A percentile compares a stretch with the other conserved stretches of the same genome.
Conservation (phyloP, 2,797 vertebrate species). For the Acomys russatus region DNA sequence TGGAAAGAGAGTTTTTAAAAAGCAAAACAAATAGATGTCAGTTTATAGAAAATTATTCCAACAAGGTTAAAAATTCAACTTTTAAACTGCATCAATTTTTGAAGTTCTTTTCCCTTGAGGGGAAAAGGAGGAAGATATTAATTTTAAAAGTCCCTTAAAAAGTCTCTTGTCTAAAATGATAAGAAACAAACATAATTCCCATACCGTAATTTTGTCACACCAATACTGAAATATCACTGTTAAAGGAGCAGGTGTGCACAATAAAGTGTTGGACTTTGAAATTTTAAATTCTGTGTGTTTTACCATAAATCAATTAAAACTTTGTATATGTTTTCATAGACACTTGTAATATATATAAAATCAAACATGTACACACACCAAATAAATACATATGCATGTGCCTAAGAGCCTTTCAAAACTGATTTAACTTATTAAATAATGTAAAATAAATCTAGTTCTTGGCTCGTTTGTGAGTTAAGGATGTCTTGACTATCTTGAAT, state of each 20-base stretch:
- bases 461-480: slow-evolving; percentile 11
- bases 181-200: neutral
- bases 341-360: neutral
- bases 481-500: slow-evolving; percentile 9
- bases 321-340: neutral
- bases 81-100: slow-evolving; percentile 51
- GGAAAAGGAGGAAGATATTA: neutral
- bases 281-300: slow-evolving; percentile 57
- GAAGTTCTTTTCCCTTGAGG: neutral
- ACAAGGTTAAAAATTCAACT: neutral
- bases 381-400: neutral
- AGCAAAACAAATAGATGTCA: neutral
- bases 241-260: neutral
- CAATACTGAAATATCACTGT: slow-evolving; percentile 12
- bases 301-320: neutral
- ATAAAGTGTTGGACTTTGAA: slow-evolving; percentile 34
- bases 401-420: slow-evolving; percentile 1
- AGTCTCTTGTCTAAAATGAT: neutral
- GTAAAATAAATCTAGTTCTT: slow-evolving; percentile 38
- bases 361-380: neutral
- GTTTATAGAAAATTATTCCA: slow-evolving; percentile 7
- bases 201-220: neutral
- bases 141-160: neutral
- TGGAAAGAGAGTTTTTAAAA: neutral
- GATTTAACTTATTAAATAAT: slow-evolving; percentile 20